Evolutionary conservation across 2,797 vertebrate species (phyloP).

Genomic region (Anisognathus igniventris): DNA sequence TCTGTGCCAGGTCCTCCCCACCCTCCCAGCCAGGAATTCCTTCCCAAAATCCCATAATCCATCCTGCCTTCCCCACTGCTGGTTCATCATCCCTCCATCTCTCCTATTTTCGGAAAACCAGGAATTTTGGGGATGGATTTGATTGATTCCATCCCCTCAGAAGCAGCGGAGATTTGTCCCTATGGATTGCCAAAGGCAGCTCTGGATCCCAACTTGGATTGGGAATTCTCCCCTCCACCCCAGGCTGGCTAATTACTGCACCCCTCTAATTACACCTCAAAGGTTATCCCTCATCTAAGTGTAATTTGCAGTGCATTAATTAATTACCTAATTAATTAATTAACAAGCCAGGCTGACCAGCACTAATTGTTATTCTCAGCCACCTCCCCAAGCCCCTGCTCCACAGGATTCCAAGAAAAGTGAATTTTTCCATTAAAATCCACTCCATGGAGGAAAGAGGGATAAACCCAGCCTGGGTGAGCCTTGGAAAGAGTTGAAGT

Average conservation of each 20-base stretch:
- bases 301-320: neutral
- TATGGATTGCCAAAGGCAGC: neutral
- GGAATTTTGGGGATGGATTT: neutral
- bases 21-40: neutral
- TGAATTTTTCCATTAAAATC: neutral
- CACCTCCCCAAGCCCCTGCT: neutral
- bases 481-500: neutral
- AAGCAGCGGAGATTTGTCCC: neutral
- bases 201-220: neutral
- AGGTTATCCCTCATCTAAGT: neutral
- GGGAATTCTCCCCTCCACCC: neutral
- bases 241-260: neutral
- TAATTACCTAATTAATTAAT: neutral
- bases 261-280: neutral
- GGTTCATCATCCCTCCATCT: neutral
- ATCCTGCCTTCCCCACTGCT: neutral
- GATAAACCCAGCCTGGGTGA: neutral
- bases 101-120: neutral
- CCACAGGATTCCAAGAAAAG: neutral
- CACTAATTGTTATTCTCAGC: neutral
- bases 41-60: neutral
- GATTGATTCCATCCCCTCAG: rapidly evolving
- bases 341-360: neutral
- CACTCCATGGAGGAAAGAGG: neutral
- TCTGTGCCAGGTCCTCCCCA: neutral